phyloP scores from a whole-genome alignment of 2,113 vertebrate genomes.

The Haemorhous mexicanus region DNA sequence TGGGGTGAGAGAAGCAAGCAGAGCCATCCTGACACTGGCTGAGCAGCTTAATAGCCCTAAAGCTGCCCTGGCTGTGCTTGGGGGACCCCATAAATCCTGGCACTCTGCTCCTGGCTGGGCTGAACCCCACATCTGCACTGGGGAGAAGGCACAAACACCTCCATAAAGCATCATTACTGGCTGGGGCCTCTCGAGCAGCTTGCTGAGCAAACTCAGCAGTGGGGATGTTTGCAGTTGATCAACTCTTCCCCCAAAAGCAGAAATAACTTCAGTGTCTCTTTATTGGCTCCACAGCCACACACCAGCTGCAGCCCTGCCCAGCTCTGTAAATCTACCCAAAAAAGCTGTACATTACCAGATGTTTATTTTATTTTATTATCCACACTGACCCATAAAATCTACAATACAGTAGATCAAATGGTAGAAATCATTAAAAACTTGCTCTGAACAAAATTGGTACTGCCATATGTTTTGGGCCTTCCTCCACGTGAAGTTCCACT shows the following conservation, averaged over 20 bases:
- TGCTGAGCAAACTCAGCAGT: constrained; percentile 34
- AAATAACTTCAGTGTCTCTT: constrained; percentile 28
- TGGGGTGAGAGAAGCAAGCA: background rate
- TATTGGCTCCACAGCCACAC: constrained; percentile 1
- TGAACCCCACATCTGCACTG: constrained; percentile 1
- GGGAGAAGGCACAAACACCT: constrained; percentile 15
- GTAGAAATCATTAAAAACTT: constrained; percentile 31
- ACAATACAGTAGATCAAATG: constrained; percentile 18
- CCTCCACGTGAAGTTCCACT: background rate
- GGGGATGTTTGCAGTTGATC: constrained; percentile 41
- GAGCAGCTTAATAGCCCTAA: constrained; percentile 45
- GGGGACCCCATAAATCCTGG: background rate
- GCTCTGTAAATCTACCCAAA: constrained; percentile 36
- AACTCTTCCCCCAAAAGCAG: constrained; percentile 24
- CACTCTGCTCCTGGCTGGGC: background rate
- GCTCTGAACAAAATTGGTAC: background rate
- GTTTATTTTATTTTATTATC: constrained; percentile 47
- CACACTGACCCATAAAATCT: constrained; percentile 37
- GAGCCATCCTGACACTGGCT: background rate
- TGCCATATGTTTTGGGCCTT: constrained; percentile 20
- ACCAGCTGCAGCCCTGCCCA: background rate
- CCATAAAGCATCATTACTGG: background rate
- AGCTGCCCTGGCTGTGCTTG: constrained; percentile 3
- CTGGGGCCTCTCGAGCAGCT: constrained; percentile 22
- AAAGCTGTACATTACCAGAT: constrained; percentile 54